Percentiles rank a stretch among this genome's conserved stretches.
phyloP scores from a whole-genome alignment of 1,140 invertebrate species.

The Asobara japonica region DNA sequence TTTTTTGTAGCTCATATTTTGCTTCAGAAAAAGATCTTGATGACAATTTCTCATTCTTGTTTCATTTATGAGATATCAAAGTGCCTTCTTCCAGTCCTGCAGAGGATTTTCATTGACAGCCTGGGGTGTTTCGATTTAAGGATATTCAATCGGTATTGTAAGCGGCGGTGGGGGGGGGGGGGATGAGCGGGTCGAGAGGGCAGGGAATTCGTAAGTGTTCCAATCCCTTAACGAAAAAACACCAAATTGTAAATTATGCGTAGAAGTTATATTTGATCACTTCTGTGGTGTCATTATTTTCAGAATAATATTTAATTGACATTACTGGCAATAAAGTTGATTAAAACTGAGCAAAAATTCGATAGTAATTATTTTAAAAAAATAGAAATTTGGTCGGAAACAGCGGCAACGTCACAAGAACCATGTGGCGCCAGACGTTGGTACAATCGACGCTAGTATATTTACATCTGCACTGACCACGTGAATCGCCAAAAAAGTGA shows the following conservation, averaged over 20 bases:
- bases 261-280: not conserved
- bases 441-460: not conserved
- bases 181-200: too few relatives aligned
- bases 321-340: not conserved
- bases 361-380: not conserved
- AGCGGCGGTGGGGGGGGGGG: slow-evolving; percentile 4
- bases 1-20: too few relatives aligned
- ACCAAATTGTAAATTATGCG: too few relatives aligned
- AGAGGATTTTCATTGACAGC: too few relatives aligned
- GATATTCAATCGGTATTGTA: slow-evolving; percentile 5
- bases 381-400: not conserved
- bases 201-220: slow-evolving; percentile 17
- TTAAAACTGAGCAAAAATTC: not conserved
- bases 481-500: too few relatives aligned
- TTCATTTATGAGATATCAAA: too few relatives aligned
- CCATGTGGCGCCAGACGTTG: slow-evolving; percentile 1
- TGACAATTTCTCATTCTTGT: too few relatives aligned
- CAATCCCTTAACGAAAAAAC: too few relatives aligned
- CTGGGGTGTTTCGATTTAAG: too few relatives aligned
- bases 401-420: slow-evolving; percentile 14
- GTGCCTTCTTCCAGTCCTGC: too few relatives aligned
- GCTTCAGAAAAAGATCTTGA: too few relatives aligned
- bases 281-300: not conserved
- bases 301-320: not conserved
- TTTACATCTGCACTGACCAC: not conserved